Evolutionary conservation across 2,113 vertebrate species (phyloP).

Genomic region (Hiodon tergisus): DNA sequence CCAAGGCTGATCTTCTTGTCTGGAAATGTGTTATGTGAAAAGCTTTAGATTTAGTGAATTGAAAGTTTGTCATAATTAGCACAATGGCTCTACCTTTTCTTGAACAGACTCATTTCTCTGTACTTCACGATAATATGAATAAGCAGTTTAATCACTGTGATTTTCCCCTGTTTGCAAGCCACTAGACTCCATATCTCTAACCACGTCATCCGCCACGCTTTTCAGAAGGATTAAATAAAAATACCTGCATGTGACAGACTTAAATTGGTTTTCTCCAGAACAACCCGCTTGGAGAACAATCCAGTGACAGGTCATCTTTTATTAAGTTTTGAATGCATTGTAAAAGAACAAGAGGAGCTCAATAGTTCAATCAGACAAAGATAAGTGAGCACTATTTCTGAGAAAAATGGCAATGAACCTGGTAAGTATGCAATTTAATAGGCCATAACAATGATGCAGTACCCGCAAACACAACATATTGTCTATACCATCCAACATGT

Average conservation of each 20-base stretch:
- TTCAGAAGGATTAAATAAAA: not conserved
- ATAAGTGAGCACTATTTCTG: not conserved
- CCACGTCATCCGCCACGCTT: not conserved
- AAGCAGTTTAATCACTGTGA: not conserved
- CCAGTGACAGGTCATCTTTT: not conserved
- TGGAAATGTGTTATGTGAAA: not conserved
- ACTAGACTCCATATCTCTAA: not conserved
- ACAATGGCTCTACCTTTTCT: no score
- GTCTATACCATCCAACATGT: not conserved
- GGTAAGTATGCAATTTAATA: slow-evolving; percentile 5
- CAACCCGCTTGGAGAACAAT: not conserved
- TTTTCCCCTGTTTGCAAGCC: not conserved
- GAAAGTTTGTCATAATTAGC: not conserved
- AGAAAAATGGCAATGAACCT: not conserved
- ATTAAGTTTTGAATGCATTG: not conserved
- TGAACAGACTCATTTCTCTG: not conserved
- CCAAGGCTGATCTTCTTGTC: no score
- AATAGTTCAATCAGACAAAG: not conserved
- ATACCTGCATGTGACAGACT: not conserved
- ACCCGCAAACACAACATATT: not conserved
- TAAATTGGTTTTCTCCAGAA: slow-evolving; percentile 3
- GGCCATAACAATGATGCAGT: slow-evolving; percentile 2
- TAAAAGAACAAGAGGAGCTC: not conserved
- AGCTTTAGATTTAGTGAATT: not conserved
- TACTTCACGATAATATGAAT: not conserved